phyloP scores from a whole-genome alignment of 2,888 invertebrate species.

The Chrysolina haemoptera region DNA sequence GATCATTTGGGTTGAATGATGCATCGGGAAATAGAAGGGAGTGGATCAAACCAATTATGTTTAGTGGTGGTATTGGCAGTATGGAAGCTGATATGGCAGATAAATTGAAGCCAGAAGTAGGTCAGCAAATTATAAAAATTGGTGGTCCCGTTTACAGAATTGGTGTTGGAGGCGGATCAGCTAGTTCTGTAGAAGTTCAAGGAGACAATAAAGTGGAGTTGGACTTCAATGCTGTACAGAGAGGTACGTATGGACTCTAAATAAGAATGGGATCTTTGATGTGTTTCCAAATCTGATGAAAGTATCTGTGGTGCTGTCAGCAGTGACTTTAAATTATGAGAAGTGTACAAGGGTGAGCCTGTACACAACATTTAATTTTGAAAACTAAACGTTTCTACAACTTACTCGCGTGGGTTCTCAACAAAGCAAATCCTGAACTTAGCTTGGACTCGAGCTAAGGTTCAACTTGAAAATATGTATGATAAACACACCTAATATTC shows the following conservation, averaged over 20 bases:
- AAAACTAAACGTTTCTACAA: no score
- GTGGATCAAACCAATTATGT: slow-evolving; percentile 99
- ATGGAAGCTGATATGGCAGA: slow-evolving; percentile 87
- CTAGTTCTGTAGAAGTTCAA: slow-evolving; percentile 95
- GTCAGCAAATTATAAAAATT: slow-evolving; percentile 93
- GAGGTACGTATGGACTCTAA: slow-evolving; percentile 69
- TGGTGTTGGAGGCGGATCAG: slow-evolving; percentile 98
- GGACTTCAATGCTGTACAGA: slow-evolving; percentile 97
- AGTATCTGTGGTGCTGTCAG: no score
- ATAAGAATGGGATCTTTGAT: neutral
- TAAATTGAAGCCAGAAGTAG: slow-evolving; percentile 84
- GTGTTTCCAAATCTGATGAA: no score
- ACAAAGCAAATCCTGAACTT: no score
- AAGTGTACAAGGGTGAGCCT: no score
- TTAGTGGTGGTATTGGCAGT: slow-evolving; percentile 89
- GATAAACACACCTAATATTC: no score
- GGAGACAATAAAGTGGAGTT: slow-evolving; percentile 89
- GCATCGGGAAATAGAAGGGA: slow-evolving; percentile 79
- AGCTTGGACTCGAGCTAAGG: no score
- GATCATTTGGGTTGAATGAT: slow-evolving; percentile 88
- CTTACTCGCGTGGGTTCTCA: no score
- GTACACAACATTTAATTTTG: no score
- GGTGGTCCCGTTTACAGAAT: slow-evolving; percentile 98
- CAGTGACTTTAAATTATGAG: no score
- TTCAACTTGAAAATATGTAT: no score